Conservation (phyloP, 1,140 invertebrate species). For the Drosophila leontia region DNA sequence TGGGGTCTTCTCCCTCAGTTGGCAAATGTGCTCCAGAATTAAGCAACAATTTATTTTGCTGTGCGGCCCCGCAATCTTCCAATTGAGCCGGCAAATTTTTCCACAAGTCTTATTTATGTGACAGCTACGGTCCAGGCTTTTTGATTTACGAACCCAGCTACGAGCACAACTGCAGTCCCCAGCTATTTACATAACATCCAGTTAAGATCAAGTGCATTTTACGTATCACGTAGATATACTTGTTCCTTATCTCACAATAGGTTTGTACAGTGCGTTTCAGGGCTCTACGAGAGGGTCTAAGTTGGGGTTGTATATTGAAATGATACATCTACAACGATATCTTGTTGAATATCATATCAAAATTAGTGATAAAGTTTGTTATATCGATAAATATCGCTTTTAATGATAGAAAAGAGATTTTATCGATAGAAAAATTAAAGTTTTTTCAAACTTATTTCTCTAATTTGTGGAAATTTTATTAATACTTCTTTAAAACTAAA, state of each 20-base stretch:
- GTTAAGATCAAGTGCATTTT: conserved; percentile 47
- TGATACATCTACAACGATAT: background rate
- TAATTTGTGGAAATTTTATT: no score
- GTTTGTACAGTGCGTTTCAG: conserved; percentile 22
- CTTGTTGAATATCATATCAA: background rate
- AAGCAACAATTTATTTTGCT: conserved; percentile 35
- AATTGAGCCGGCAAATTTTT: conserved; percentile 41
- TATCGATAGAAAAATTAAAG: no score
- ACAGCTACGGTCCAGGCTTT: conserved; percentile 28
- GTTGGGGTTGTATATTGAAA: background rate
- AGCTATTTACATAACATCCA: conserved; percentile 42
- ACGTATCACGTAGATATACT: conserved; percentile 25
- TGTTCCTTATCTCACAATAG: conserved; percentile 6
- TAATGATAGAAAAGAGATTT: background rate
- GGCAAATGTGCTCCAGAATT: conserved; percentile 18
- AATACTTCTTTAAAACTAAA: no score
- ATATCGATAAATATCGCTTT: background rate
- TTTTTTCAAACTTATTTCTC: no score
- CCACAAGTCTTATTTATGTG: conserved; percentile 46
- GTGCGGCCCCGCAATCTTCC: conserved; percentile 21
- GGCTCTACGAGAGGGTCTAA: background rate
- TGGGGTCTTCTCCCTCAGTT: background rate
- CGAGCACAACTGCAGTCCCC: conserved; percentile 18
- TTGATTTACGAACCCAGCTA: conserved; percentile 36
- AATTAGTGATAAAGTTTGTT: background rate